Evolutionary conservation across 92 coral and sea anemone species (phyloP).

Genomic region (Pocillopora meandrina): DNA sequence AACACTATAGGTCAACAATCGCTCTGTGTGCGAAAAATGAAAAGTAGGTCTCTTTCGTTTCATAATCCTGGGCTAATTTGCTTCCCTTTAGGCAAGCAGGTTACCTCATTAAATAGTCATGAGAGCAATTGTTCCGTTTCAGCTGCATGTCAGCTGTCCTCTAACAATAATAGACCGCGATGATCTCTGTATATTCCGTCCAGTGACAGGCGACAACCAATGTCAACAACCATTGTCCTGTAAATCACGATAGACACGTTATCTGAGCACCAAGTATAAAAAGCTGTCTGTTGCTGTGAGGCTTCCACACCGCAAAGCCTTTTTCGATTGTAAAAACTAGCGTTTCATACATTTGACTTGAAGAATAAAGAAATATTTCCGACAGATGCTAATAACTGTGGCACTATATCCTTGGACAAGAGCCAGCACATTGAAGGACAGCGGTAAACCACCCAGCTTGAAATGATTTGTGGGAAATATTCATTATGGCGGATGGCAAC

Average conservation of each 20-base stretch:
- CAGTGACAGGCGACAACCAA: conserved; percentile 18
- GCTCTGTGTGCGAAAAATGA: not conserved
- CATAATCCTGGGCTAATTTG: conserved; percentile 8
- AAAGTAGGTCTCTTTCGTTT: not conserved
- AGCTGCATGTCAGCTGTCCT: not conserved
- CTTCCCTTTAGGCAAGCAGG: conserved; percentile 12
- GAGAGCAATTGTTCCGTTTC: conserved; percentile 26
- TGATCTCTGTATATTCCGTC: not conserved
- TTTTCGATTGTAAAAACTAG: not conserved
- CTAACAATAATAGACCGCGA: conserved; percentile 1
- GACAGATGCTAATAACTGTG: not conserved
- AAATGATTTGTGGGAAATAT: conserved; percentile 55
- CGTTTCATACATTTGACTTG: not conserved
- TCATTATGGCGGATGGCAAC: conserved; percentile 84
- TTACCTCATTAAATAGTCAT: conserved; percentile 44
- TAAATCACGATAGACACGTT: not conserved
- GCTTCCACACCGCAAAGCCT: not conserved
- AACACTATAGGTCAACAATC: not conserved
- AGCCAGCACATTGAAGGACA: not conserved
- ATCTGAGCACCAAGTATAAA: not conserved
- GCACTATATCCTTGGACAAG: too few relatives aligned
- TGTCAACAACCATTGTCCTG: conserved; percentile 19
- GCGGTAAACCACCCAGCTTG: not conserved
- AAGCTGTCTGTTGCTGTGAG: not conserved
- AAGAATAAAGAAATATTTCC: not conserved